Evolutionary conservation across 2,888 invertebrate genomes (phyloP).

Genomic region (Ormyrus labotus): DNA sequence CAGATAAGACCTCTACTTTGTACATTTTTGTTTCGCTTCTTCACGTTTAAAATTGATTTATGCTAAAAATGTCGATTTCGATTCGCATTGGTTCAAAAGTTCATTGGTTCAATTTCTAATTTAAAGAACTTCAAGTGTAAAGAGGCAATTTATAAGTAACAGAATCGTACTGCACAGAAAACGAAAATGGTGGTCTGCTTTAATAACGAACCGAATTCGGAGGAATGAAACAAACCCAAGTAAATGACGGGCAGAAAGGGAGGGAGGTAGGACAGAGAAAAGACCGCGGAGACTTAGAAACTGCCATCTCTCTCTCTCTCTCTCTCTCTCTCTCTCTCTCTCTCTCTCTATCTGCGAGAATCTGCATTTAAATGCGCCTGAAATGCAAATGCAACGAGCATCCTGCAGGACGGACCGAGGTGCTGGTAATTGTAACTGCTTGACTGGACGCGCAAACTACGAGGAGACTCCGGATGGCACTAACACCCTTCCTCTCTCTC

Average conservation of each 20-base stretch:
- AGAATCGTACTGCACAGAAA: background rate
- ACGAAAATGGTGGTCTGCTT: background rate
- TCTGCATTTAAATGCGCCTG: slow-evolving; percentile 59
- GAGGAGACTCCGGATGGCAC: slow-evolving; percentile 10
- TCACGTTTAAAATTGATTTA: too few species aligned
- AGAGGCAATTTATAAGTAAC: too few species aligned
- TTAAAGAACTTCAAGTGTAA: too few species aligned
- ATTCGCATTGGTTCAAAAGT: too few species aligned
- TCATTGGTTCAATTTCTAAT: too few species aligned
- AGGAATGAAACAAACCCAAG: too few species aligned
- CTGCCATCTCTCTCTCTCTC: slow-evolving; percentile 2
- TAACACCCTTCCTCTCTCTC: slow-evolving; percentile 19
- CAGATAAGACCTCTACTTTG: too few species aligned
- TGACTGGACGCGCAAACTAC: slow-evolving; percentile 47
- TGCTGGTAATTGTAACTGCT: slow-evolving; percentile 58
- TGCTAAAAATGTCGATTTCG: too few species aligned
- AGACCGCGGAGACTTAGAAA: slow-evolving; percentile 39
- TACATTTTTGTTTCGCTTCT: too few species aligned
- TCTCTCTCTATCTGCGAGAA: slow-evolving; percentile 16
- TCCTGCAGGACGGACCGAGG: slow-evolving; percentile 23
- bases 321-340: background rate
- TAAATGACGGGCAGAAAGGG: background rate
- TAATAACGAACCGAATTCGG: too few species aligned
- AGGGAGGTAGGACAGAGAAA: slow-evolving; percentile 4
- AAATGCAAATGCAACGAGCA: slow-evolving; percentile 59